Evolutionary conservation across 2,113 vertebrate species (phyloP).

Genomic region (Edolisoma coerulescens): DNA sequence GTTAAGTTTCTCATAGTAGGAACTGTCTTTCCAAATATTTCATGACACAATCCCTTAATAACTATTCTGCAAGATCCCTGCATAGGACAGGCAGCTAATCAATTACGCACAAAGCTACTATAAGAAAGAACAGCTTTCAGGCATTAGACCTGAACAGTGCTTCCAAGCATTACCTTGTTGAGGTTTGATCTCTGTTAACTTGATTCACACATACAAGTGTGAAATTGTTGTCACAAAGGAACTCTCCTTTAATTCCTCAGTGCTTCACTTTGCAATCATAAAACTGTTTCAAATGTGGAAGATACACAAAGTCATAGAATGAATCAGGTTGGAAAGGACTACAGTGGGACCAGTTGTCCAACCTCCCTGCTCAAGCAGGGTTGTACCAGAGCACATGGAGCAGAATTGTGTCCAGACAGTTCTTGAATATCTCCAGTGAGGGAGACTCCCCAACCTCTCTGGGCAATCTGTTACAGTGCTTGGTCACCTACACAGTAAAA

Average conservation of each 20-base stretch:
- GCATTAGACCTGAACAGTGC: neutral
- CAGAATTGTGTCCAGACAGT: neutral
- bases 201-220: neutral
- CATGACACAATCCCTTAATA: neutral
- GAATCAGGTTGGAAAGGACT: neutral
- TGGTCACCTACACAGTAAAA: accelerated
- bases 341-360: neutral
- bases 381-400: neutral
- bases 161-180: neutral
- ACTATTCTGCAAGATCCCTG: neutral
- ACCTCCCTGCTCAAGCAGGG: neutral
- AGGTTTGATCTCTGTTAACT: neutral
- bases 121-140: neutral
- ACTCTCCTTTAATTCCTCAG: neutral
- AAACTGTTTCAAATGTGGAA: neutral
- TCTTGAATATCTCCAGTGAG: neutral
- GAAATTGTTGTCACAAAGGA: neutral
- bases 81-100: neutral
- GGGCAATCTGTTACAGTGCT: neutral
- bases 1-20: neutral
- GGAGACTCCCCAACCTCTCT: neutral
- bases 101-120: neutral
- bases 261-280: neutral
- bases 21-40: neutral
- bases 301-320: neutral